These are phyloP conservation scores for Tenthredo distinguenda DNA, from an alignment of 2,888 invertebrate species.

Conservation along the genomic window DNA sequence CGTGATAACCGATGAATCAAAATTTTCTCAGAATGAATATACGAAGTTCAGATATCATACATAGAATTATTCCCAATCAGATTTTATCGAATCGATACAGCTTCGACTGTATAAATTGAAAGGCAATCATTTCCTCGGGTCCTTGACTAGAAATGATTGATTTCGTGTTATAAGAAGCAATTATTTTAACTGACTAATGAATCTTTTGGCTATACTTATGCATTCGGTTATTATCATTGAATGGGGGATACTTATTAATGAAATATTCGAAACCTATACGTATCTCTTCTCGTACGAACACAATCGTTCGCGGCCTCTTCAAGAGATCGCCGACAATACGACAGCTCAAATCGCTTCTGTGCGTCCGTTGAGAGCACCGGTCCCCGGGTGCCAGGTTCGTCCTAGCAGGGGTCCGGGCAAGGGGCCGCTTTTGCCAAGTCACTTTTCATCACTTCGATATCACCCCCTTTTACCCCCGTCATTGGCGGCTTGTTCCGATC, in stretches of 20 bases:
- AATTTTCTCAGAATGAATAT: not conserved
- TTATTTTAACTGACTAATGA: not conserved
- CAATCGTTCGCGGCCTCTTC: not conserved
- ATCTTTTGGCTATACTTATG: not conserved
- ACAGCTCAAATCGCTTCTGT: slow-evolving; percentile 50
- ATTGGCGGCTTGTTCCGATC: slow-evolving; percentile 67
- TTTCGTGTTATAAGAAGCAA: not conserved
- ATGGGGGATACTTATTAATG: slow-evolving; percentile 33
- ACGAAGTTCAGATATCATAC: not conserved
- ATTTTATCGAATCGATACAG: not conserved
- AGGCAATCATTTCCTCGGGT: not conserved
- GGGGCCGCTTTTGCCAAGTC: slow-evolving; percentile 67
- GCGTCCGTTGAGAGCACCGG: not conserved
- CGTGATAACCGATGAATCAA: not conserved
- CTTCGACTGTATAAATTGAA: not conserved
- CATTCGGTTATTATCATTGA: slow-evolving; percentile 13
- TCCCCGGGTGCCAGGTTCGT: slow-evolving; percentile 34
- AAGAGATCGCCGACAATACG: slow-evolving; percentile 40
- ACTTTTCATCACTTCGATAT: slow-evolving; percentile 71
- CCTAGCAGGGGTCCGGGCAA: slow-evolving; percentile 45
- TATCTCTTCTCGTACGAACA: not conserved
- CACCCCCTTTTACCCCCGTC: slow-evolving; percentile 58
- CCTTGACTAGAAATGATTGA: not conserved
- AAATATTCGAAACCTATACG: not conserved
- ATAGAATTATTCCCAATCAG: not conserved